phyloP scores from a whole-genome alignment of 2,888 invertebrate genomes.

The Lasioglossum pauxillum region DNA sequence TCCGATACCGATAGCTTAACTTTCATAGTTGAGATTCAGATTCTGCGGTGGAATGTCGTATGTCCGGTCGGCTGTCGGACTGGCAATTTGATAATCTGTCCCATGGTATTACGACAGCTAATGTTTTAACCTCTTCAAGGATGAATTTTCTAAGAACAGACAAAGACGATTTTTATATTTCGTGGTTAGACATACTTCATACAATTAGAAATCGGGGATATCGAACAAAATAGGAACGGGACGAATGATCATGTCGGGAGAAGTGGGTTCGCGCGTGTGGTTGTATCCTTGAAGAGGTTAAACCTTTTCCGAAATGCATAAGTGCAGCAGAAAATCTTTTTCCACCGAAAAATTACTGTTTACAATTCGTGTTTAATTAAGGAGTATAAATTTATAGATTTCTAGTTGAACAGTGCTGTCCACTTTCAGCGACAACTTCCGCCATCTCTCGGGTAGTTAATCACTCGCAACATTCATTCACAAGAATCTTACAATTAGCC shows the following conservation, averaged over 20 bases:
- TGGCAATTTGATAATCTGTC: conserved; percentile 1
- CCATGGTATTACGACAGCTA: conserved; percentile 5
- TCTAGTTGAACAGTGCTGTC: background rate
- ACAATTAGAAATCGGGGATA: background rate
- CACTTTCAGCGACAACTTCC: background rate
- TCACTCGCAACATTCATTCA: background rate
- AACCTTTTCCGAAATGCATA: background rate
- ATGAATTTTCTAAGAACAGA: background rate
- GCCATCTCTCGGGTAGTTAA: background rate
- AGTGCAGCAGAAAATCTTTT: background rate
- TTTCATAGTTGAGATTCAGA: conserved; percentile 11
- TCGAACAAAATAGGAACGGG: conserved; percentile 7
- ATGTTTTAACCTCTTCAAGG: conserved; percentile 11
- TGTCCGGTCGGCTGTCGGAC: conserved; percentile 1
- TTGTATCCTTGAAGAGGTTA: conserved; percentile 3
- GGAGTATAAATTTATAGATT: background rate
- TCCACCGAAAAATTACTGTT: background rate
- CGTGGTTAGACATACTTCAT: conserved; percentile 9
- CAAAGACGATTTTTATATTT: conserved; percentile 9
- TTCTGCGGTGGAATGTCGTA: background rate
- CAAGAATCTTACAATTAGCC: background rate
- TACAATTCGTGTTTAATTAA: background rate
- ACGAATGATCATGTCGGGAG: background rate
- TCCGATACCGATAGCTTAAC: background rate
- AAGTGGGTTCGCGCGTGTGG: background rate